Evolutionary conservation across 2,888 invertebrate species (phyloP).

Genomic region (Lasioglossum calceatum): DNA sequence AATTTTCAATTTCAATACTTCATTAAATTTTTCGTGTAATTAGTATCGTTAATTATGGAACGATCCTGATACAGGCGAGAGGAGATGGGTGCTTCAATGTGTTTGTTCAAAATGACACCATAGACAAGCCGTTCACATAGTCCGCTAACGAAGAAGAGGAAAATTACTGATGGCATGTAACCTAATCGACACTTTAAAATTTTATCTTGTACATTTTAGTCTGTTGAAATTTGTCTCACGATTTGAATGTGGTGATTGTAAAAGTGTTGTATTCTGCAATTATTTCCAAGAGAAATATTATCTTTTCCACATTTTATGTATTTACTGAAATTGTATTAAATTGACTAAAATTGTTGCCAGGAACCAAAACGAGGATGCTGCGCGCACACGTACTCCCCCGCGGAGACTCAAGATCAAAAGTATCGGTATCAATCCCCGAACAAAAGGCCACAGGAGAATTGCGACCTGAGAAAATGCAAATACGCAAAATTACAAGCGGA

Average conservation of each 20-base stretch:
- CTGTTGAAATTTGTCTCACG: background rate
- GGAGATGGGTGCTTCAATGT: background rate
- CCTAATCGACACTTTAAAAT: constrained; percentile 16
- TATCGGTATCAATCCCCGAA: constrained; percentile 22
- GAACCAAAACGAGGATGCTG: constrained; percentile 54
- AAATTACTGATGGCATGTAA: constrained; percentile 58
- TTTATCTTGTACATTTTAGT: background rate
- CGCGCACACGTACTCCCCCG: constrained; percentile 25
- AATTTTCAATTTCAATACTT: background rate
- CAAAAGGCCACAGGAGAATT: constrained; percentile 29
- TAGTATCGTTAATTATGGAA: background rate
- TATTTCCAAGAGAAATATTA: background rate
- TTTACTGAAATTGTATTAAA: background rate
- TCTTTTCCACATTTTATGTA: background rate
- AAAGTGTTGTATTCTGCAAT: background rate
- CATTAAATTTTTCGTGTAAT: background rate
- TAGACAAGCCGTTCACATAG: background rate
- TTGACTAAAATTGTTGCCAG: constrained; percentile 20
- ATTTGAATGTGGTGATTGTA: background rate
- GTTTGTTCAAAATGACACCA: background rate
- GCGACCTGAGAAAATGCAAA: constrained; percentile 53
- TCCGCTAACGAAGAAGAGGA: background rate
- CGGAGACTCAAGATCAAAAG: constrained; percentile 10
- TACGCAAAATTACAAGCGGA: constrained; percentile 55
- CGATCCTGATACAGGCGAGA: background rate